Conservation (phyloP, 2,888 invertebrate genomes). For the Ceraclea dissimilis region DNA sequence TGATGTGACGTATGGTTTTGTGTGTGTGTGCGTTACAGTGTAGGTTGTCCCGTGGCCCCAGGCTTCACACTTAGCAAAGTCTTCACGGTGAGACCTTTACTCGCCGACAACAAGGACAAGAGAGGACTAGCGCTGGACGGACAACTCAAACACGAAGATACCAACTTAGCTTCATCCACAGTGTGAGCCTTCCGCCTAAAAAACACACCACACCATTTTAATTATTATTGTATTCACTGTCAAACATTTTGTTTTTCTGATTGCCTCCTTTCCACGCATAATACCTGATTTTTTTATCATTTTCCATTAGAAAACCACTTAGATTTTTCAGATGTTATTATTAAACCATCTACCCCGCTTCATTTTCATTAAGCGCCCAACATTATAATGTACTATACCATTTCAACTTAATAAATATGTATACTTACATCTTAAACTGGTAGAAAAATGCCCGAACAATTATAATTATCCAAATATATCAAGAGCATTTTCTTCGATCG, state of each 20-base stretch:
- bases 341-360: not conserved
- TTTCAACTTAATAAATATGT: too few species aligned
- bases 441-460: too few species aligned
- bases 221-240: conserved; percentile 3
- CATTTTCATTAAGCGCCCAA: too few species aligned
- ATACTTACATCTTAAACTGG: too few species aligned
- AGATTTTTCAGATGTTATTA: not conserved
- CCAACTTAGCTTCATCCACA: conserved; percentile 79
- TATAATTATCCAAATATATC: too few species aligned
- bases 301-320: not conserved
- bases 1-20: not conserved
- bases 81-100: conserved; percentile 66
- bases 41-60: conserved; percentile 74
- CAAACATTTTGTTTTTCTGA: conserved; percentile 9
- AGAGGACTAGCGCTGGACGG: conserved; percentile 78
- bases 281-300: not conserved
- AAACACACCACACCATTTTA: conserved; percentile 5
- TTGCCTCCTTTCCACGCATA: not conserved
- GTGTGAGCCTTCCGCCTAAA: conserved; percentile 56
- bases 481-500: too few species aligned
- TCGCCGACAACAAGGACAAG: conserved; percentile 79
- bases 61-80: conserved; percentile 83
- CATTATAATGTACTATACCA: too few species aligned
- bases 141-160: conserved; percentile 82
- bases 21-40: conserved; percentile 42